Evolutionary conservation across 1,140 invertebrate genomes (phyloP).

Genomic region (Plectus sambesii): DNA sequence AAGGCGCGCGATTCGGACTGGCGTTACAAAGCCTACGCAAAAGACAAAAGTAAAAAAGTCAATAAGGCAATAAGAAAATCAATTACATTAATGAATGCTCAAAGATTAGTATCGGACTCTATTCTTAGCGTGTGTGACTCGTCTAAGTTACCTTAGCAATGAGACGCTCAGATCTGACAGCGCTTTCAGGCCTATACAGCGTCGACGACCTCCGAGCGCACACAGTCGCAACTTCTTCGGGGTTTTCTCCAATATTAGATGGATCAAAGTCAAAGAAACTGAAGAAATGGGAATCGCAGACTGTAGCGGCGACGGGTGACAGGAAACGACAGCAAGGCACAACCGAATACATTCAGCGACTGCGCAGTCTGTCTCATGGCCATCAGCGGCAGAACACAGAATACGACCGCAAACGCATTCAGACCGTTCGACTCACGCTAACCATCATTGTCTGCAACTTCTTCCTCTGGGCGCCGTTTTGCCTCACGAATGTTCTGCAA

Average conservation of each 20-base stretch:
- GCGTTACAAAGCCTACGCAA: no score
- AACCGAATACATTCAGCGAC: constrained; percentile 30
- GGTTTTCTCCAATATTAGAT: constrained; percentile 4
- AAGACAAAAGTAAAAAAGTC: no score
- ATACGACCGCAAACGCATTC: constrained; percentile 50
- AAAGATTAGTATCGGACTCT: no score
- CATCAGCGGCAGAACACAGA: constrained; percentile 32
- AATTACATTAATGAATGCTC: no score
- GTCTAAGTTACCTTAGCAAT: no score
- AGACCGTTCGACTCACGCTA: constrained; percentile 64
- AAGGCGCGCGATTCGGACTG: no score
- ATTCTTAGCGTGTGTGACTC: no score
- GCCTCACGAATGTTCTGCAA: constrained; percentile 50
- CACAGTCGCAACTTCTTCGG: constrained; percentile 1
- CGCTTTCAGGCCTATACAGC: constrained; percentile 12
- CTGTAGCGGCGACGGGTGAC: background rate
- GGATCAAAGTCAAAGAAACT: constrained; percentile 2
- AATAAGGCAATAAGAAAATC: no score
- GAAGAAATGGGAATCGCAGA: constrained; percentile 2
- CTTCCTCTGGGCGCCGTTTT: constrained; percentile 61
- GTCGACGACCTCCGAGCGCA: background rate
- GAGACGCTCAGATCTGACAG: no score
- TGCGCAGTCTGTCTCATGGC: constrained; percentile 28
- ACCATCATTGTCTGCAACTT: constrained; percentile 62
- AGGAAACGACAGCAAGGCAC: constrained; percentile 22